phyloP scores from a whole-genome alignment of 2,113 vertebrate species.

The Microtus richardsoni region DNA sequence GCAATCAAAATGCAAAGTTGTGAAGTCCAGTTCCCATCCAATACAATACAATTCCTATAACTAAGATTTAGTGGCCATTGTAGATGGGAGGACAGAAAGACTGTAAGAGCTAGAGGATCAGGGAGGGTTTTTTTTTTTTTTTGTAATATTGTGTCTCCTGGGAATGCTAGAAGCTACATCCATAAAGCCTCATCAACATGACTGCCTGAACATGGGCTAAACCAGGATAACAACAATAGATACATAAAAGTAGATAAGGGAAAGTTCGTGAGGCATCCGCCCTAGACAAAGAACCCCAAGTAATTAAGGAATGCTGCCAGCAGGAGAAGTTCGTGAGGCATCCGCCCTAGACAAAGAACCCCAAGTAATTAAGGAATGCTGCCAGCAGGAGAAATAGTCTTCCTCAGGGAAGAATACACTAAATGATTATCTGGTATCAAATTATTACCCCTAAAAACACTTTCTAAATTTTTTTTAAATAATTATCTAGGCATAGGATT shows the following conservation, averaged over 20 bases:
- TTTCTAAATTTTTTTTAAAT: conserved; percentile 20
- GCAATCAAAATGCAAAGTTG: neutral
- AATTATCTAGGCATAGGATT: neutral
- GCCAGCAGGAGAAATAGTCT: neutral
- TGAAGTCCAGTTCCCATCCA: neutral
- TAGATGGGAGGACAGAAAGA: neutral
- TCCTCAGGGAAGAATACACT: neutral
- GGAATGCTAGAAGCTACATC: neutral
- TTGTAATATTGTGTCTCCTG: neutral
- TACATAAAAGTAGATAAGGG: neutral
- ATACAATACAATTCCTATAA: neutral
- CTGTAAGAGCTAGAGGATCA: neutral
- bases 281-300: neutral
- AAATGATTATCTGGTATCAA: neutral
- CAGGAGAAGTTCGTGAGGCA: neutral
- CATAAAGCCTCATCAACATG: neutral
- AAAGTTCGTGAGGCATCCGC: neutral
- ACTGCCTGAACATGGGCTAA: neutral
- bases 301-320: neutral
- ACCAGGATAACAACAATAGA: neutral
- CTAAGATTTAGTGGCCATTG: neutral
- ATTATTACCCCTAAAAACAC: neutral
- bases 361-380: neutral
- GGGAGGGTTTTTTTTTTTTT: neutral
- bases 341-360: neutral